A percentile compares a stretch with the other conserved stretches of the same genome.
phyloP scores from a whole-genome alignment of 1,140 invertebrate species.

The Zaprionus inermis region DNA sequence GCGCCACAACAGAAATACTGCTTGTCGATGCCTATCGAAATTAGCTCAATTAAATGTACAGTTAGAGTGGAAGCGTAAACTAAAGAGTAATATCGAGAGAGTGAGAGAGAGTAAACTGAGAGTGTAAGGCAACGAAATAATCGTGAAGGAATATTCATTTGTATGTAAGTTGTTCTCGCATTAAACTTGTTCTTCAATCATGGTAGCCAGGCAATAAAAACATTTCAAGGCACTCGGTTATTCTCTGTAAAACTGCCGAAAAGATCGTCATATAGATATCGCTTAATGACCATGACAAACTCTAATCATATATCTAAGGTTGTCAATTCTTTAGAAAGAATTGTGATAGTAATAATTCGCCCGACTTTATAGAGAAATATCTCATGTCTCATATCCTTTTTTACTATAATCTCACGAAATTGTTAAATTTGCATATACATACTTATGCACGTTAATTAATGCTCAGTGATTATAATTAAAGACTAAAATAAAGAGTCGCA shows the following conservation, averaged over 20 bases:
- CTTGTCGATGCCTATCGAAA: constrained; percentile 56
- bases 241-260: constrained; percentile 56
- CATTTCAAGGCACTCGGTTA: constrained; percentile 16
- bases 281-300: constrained; percentile 47
- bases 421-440: too few species aligned
- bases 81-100: constrained; percentile 27
- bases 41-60: constrained; percentile 48
- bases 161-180: constrained; percentile 1
- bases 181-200: constrained; percentile 8
- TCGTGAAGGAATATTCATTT: not conserved
- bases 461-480: too few species aligned
- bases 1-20: constrained; percentile 31
- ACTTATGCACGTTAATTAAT: too few species aligned
- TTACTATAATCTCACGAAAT: too few species aligned
- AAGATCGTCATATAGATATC: constrained; percentile 59
- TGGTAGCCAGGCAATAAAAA: constrained; percentile 27
- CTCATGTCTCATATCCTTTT: not conserved
- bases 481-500: not conserved
- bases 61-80: constrained; percentile 27
- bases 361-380: not conserved
- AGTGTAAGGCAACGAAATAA: not conserved
- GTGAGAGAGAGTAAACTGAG: constrained; percentile 11
- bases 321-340: constrained; percentile 1
- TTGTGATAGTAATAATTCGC: not conserved
- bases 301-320: constrained; percentile 45